Conservation (phyloP, 2,797 vertebrate genomes). For the Mus caroli region DNA sequence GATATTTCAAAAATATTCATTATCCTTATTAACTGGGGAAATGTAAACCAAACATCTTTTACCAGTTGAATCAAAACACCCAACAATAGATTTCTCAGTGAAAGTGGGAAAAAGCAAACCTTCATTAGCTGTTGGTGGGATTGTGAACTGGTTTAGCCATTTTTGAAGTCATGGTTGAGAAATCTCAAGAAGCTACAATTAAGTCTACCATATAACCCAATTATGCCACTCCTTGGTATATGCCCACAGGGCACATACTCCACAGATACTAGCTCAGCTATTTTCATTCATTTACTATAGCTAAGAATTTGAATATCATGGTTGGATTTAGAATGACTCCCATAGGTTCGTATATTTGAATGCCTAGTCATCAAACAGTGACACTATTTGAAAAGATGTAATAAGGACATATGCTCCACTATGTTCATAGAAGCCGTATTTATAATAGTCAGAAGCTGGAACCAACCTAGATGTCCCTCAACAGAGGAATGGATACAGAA, state of each 20-base stretch:
- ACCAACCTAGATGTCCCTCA: no score
- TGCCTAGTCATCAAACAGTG: not conserved
- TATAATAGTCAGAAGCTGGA: no score
- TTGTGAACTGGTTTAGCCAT: not conserved
- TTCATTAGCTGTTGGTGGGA: not conserved
- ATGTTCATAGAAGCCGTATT: no score
- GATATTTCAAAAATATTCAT: not conserved
- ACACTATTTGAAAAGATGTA: not conserved
- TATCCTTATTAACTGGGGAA: not conserved
- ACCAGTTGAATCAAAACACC: not conserved
- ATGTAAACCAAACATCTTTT: not conserved
- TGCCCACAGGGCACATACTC: not conserved
- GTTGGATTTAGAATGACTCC: not conserved
- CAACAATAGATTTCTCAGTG: not conserved
- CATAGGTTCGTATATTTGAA: not conserved
- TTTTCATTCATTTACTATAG: not conserved
- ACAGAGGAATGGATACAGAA: no score
- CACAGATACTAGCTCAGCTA: not conserved
- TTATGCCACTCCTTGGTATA: not conserved
- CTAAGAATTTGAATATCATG: not conserved
- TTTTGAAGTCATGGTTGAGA: not conserved
- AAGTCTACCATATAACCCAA: not conserved
- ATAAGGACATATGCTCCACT: no score
- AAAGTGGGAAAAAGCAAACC: not conserved
- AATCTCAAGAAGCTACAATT: not conserved